phyloP scores from a whole-genome alignment of 2,797 vertebrate species.

The Urocyon cinereoargenteus region DNA sequence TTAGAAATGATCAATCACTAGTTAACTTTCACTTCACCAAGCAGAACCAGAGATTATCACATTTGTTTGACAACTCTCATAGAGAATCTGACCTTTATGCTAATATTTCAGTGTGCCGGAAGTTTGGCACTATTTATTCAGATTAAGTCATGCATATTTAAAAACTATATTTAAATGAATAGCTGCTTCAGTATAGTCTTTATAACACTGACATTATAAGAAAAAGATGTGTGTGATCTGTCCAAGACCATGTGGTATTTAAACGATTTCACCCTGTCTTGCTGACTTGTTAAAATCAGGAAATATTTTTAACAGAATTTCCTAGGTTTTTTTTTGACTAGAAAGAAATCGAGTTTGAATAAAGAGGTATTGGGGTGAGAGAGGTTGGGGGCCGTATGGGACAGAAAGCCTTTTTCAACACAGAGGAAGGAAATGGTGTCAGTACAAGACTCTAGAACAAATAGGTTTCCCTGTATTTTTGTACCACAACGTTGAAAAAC shows the following conservation, averaged over 20 bases:
- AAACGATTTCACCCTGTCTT: slow-evolving; percentile 16
- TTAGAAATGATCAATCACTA: slow-evolving; percentile 31
- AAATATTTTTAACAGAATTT: slow-evolving; percentile 45
- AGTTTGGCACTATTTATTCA: slow-evolving; percentile 40
- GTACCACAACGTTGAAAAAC: slow-evolving; percentile 61
- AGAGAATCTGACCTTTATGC: slow-evolving; percentile 40
- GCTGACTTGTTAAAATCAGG: slow-evolving; percentile 19
- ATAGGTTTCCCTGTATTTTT: slow-evolving; percentile 44
- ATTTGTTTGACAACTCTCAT: slow-evolving; percentile 14
- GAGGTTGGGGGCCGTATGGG: not conserved
- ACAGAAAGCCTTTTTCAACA: slow-evolving; percentile 25
- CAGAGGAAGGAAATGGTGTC: slow-evolving; percentile 37
- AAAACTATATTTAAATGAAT: not conserved
- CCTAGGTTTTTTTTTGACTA: not conserved
- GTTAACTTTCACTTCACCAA: slow-evolving; percentile 22
- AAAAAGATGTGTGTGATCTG: slow-evolving; percentile 1
- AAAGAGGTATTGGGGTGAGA: not conserved
- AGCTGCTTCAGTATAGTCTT: slow-evolving; percentile 31
- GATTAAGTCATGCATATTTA: slow-evolving; percentile 30
- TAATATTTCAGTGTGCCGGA: slow-evolving; percentile 9
- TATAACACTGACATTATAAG: not conserved
- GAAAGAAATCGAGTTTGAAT: slow-evolving; percentile 58
- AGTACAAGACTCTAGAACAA: slow-evolving; percentile 41
- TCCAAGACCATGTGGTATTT: not conserved
- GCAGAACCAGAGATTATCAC: not conserved